phyloP scores from a whole-genome alignment of 2,797 vertebrate species.

The Semotilus atromaculatus region DNA sequence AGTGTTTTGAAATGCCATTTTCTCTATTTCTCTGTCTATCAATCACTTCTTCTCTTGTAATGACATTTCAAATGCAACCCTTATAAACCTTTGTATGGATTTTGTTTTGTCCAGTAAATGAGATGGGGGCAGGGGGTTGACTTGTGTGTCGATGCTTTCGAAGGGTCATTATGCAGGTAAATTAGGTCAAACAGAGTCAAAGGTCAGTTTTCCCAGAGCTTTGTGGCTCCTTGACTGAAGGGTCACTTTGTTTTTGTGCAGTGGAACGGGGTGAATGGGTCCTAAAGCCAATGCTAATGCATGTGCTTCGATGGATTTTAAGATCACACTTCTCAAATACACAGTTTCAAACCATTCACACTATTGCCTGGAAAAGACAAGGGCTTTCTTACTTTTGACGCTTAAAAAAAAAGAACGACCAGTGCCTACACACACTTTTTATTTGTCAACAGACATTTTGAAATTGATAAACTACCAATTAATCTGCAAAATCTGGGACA shows the following conservation, averaged over 20 bases:
- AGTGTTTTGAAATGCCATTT: neutral
- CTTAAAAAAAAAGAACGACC: neutral
- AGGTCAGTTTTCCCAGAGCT: constrained; percentile 65
- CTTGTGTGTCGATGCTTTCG: constrained; percentile 65
- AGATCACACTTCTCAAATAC: neutral
- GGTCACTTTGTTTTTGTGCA: constrained; percentile 63
- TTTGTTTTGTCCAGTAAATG: constrained; percentile 64
- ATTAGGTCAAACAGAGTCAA: constrained; percentile 76
- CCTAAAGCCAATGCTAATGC: constrained; percentile 36
- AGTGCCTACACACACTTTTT: neutral
- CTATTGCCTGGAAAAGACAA: neutral
- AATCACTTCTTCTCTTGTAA: neutral
- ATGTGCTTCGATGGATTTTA: constrained; percentile 2
- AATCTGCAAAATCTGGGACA: neutral
- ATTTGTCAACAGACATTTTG: neutral
- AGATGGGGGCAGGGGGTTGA: constrained; percentile 64
- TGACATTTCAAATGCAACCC: constrained; percentile 26
- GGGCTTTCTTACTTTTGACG: neutral
- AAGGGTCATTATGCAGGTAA: constrained; percentile 73
- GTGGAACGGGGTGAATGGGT: constrained; percentile 53
- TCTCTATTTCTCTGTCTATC: constrained; percentile 19
- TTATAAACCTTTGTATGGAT: constrained; percentile 67
- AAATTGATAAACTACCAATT: neutral
- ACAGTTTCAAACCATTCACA: neutral
- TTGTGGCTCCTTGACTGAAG: constrained; percentile 68